Conservation (phyloP, 2,888 invertebrate species). For the Rhimphoctona megacephalus region DNA sequence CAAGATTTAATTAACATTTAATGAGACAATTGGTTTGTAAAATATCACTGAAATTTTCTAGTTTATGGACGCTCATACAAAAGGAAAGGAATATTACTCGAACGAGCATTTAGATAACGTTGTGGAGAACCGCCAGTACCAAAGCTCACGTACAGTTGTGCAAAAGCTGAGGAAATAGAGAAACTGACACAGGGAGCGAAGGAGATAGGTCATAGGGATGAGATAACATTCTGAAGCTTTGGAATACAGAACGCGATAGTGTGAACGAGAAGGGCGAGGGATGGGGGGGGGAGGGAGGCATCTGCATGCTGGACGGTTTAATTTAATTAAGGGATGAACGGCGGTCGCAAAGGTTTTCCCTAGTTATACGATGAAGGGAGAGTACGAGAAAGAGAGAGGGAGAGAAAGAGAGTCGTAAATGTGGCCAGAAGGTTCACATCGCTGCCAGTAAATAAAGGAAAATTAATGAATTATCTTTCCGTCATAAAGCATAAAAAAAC, state of each 20-base stretch:
- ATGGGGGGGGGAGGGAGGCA: not conserved
- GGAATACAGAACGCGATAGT: slow-evolving; percentile 36
- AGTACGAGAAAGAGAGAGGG: slow-evolving; percentile 4
- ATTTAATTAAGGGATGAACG: slow-evolving; percentile 65
- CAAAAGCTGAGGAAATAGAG: slow-evolving; percentile 42
- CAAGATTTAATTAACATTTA: not conserved
- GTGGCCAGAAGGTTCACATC: slow-evolving; percentile 25
- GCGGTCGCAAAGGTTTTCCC: slow-evolving; percentile 52
- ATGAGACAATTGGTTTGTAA: slow-evolving; percentile 13
- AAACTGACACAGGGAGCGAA: slow-evolving; percentile 49
- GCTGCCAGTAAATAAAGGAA: slow-evolving; percentile 42
- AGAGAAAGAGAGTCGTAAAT: slow-evolving; percentile 31
- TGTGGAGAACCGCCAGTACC: slow-evolving; percentile 26
- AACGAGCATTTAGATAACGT: slow-evolving; percentile 27
- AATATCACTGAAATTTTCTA: slow-evolving; percentile 41
- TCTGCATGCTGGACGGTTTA: slow-evolving; percentile 55
- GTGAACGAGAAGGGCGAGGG: slow-evolving; percentile 13
- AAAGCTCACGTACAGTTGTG: slow-evolving; percentile 6
- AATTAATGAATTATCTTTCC: slow-evolving; percentile 59
- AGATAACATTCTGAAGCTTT: slow-evolving; percentile 57
- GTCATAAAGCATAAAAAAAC: slow-evolving; percentile 20
- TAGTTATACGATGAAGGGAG: not conserved
- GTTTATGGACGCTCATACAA: not conserved
- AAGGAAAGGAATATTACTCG: not conserved
- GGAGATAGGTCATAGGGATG: slow-evolving; percentile 44